Conservation (phyloP, 2,888 invertebrate genomes). For the Dysmachus trigonus region DNA sequence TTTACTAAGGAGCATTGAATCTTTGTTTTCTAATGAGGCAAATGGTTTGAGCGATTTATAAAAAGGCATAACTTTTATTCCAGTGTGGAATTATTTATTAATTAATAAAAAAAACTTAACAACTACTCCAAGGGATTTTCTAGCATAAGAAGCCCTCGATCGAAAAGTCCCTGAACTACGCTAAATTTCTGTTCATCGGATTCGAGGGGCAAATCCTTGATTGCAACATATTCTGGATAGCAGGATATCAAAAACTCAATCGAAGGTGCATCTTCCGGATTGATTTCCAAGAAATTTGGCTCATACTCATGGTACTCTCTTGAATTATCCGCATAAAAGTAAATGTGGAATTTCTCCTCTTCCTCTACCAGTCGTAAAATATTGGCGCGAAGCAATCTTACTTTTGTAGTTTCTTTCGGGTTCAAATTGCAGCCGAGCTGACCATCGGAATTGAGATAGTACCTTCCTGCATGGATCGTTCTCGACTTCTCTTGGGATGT, state of each 20-base stretch:
- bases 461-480: constrained; percentile 78
- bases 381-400: constrained; percentile 70
- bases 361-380: constrained; percentile 72
- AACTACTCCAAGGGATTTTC: constrained; percentile 56
- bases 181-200: constrained; percentile 73
- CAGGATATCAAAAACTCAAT: constrained; percentile 75
- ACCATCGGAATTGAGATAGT: constrained; percentile 72
- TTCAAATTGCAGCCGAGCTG: constrained; percentile 56
- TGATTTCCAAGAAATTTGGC: constrained; percentile 78
- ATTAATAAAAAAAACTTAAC: background rate
- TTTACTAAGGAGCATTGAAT: background rate
- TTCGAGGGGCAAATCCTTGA: constrained; percentile 76
- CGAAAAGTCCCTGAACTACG: constrained; percentile 81
- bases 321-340: constrained; percentile 86
- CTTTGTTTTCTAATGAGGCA: background rate
- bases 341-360: constrained; percentile 71
- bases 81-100: background rate
- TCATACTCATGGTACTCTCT: constrained; percentile 86
- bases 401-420: constrained; percentile 66
- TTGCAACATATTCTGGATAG: constrained; percentile 81
- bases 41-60: no score
- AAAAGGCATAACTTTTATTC: background rate
- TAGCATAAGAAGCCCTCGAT: constrained; percentile 81
- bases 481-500: constrained; percentile 72
- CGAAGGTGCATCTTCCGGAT: constrained; percentile 72